Evolutionary conservation across 2,797 vertebrate genomes (phyloP), one percentile per base, ranked within the genome.

Genomic region (Poliocrania exsul): DNA sequence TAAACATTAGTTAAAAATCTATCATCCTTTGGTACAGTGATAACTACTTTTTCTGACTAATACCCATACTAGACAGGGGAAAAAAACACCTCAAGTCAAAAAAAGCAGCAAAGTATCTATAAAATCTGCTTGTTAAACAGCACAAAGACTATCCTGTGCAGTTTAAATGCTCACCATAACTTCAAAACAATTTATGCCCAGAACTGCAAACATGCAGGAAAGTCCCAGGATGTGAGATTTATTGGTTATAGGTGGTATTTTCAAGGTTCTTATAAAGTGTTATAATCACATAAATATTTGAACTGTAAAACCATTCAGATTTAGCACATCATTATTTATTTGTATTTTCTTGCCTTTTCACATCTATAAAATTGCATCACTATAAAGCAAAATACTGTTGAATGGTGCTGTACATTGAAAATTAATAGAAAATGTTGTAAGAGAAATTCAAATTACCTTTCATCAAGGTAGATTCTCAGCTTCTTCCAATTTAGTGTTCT

Each of bases 401-500:
- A 86, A 87, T 9, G 15, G 19, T 66, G 44, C 15, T 57, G 13
- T 69, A 62, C 23, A 40, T 4, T 62, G 49, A 75, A 80, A 91
- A 79, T 4, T 1, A 92, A 57, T 23, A 80, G 17, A 44, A 73
- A 61, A 94, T 49, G 5, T 65, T n/a, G 73, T 58, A 66, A 65
- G 72, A 96, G 70, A 83, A 85, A 90, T 64, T 73, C 33, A 58
- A 69, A 40, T 95, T 96, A 99, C 99, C 99, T 99, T 97, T 99
- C 99, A 96, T 99, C 99, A 95, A 99, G 98, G 96, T 99, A 99
- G 97, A 99, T 98, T 97, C 99, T 98, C 95, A 99, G 97, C 98
- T 99, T 99, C 98, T 99, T 99, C 99, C 99, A 99, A 97, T 99
- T 99, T 95, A 99, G 98, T 88, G 98, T 99, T 97, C 99, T 98